phyloP scores from a whole-genome alignment of 2,113 vertebrate species.

The Euleptes europaea region DNA sequence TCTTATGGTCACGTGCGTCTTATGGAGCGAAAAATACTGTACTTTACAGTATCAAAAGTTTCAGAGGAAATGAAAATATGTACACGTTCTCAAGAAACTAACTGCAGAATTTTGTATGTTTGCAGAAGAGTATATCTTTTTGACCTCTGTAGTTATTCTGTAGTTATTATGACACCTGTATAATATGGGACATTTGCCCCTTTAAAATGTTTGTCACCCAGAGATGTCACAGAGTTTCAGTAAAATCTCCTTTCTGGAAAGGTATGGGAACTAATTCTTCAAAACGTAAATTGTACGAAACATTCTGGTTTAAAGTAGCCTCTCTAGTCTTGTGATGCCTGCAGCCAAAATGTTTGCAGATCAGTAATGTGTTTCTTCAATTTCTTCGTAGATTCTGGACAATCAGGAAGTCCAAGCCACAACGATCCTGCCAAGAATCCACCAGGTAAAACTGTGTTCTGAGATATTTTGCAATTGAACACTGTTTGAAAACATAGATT shows the following conservation, averaged over 20 bases:
- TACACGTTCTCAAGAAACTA: background rate
- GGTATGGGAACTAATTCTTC: slow-evolving; percentile 50
- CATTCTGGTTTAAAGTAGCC: slow-evolving; percentile 41
- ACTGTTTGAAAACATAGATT: slow-evolving; percentile 75
- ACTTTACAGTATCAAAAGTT: background rate
- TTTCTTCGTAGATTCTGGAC: slow-evolving; percentile 94
- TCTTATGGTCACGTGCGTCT: no score
- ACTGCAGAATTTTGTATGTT: background rate
- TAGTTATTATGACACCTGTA: background rate
- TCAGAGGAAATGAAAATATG: background rate
- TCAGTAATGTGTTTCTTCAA: slow-evolving; percentile 76
- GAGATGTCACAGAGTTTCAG: background rate
- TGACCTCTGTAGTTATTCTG: background rate
- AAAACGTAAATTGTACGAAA: slow-evolving; percentile 33
- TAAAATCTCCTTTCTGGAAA: slow-evolving; percentile 27
- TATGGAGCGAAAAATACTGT: no score
- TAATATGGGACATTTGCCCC: slow-evolving; percentile 10
- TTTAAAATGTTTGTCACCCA: background rate
- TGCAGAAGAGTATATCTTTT: background rate
- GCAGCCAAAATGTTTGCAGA: slow-evolving; percentile 34
- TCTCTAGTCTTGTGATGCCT: slow-evolving; percentile 61
- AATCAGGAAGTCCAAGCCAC: slow-evolving; percentile 99
- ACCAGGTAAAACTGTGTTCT: slow-evolving; percentile 91
- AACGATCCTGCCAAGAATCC: slow-evolving; percentile 99
- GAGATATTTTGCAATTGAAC: slow-evolving; percentile 68